Evolutionary conservation across 2,888 invertebrate species (phyloP), one percentile per base, ranked within the genome.

Genomic region (Pilophorus perplexus): DNA sequence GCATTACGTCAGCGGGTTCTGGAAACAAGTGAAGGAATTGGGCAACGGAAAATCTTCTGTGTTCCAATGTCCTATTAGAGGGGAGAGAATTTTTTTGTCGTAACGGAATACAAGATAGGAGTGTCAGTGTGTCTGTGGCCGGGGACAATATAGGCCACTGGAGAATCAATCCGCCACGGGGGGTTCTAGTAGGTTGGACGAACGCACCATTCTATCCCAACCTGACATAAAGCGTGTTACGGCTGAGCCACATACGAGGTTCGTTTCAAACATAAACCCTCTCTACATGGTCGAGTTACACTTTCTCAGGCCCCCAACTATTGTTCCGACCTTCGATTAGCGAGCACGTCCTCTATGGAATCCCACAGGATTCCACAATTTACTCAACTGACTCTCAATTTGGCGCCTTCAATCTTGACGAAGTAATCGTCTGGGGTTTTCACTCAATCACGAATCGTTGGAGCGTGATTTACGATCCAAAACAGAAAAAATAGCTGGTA

Each of bases 31-130:
- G 46, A 22, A 46, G 46, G 46, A 12, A 46, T 46, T 46, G 46
- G 23, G 46, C 46, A 46, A 46, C 46, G 23, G 46, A 46, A 46
- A 46, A 46, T 46, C 46, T 46, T 46, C 46, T 22, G 46, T 46
- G n/a, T n/a, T n/a, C n/a, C 46, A 46, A 46, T 46, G 46, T 25
- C 23, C 23, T 46, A 23, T 22, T n/a, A n/a, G n/a, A n/a, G n/a
- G n/a, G n/a, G n/a, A n/a, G n/a, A n/a, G n/a, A n/a, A n/a, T 46
- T 46, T 42, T 46, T 23, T 46, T 46, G 46, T 46, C 46, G 46
- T 46, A 46, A 46, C 46, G 46, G 46, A 46, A 46, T 46, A 46
- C 46, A 12, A 14, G 22, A 22, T 46, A 46, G 12, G 46, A 46
- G 46, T 46, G 25, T 22, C 12, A 23, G 46, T n/a, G 22, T n/a